phyloP scores from a whole-genome alignment of 2,797 vertebrate species.

The Gymnopithys bicolor region DNA sequence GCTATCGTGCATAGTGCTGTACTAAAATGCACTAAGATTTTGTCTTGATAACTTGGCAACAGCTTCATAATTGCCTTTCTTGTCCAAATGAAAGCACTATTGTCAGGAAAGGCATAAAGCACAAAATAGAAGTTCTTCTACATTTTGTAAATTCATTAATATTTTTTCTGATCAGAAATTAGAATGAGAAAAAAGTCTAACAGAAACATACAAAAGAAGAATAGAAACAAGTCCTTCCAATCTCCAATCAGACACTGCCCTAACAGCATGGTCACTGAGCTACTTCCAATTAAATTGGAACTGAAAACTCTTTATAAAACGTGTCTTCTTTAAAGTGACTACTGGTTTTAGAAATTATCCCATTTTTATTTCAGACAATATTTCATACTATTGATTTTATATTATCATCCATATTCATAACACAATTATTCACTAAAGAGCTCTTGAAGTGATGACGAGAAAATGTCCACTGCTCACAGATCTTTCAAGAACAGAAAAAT shows the following conservation, averaged over 20 bases:
- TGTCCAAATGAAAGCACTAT: background rate
- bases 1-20: fast-evolving
- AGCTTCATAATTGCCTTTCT: background rate
- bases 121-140: background rate
- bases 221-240: background rate
- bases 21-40: background rate
- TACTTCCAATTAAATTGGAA: background rate
- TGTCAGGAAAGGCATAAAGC: background rate
- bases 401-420: background rate
- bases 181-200: background rate
- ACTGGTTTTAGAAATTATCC: background rate
- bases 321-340: background rate
- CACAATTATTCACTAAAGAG: background rate
- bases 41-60: background rate
- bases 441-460: background rate
- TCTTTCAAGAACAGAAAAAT: background rate
- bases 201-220: background rate
- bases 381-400: background rate
- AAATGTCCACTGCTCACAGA: background rate
- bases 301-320: background rate
- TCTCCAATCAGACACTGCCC: background rate
- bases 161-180: background rate
- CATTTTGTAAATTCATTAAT: background rate
- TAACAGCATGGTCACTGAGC: background rate
- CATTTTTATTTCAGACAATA: background rate